These are phyloP conservation scores for Benitochromis conjunctus DNA, from an alignment of 2,113 vertebrate species.

Conservation along the genomic window DNA sequence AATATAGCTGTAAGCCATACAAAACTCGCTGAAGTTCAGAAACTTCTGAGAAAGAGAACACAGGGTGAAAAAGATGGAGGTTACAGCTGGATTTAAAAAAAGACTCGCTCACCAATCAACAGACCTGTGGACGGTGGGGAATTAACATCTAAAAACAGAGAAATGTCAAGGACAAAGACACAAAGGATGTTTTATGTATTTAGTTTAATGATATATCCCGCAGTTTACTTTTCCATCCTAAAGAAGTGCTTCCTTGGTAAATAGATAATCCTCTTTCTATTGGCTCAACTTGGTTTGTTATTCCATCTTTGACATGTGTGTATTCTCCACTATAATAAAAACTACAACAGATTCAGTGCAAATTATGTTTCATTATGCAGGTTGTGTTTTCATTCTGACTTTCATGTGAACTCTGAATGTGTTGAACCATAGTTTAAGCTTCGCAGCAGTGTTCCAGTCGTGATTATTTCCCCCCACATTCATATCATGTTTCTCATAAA, in stretches of 20 bases:
- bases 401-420: neutral
- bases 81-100: neutral
- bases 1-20: neutral
- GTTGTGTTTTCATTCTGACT: neutral
- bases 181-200: neutral
- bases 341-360: neutral
- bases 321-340: neutral
- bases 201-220: neutral
- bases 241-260: neutral
- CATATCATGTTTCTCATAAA: neutral
- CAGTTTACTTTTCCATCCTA: neutral
- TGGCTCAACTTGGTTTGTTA: neutral
- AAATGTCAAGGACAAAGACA: neutral
- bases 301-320: neutral
- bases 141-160: neutral
- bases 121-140: neutral
- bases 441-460: neutral
- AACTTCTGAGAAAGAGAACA: neutral
- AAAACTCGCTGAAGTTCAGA: neutral
- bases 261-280: neutral
- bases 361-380: neutral
- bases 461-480: neutral
- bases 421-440: neutral
- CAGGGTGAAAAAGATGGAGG: neutral
- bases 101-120: neutral